Base-by-base conservation (phyloP, 2,888 invertebrate species). In the Imbricaverruca yamaguchii region DNA sequence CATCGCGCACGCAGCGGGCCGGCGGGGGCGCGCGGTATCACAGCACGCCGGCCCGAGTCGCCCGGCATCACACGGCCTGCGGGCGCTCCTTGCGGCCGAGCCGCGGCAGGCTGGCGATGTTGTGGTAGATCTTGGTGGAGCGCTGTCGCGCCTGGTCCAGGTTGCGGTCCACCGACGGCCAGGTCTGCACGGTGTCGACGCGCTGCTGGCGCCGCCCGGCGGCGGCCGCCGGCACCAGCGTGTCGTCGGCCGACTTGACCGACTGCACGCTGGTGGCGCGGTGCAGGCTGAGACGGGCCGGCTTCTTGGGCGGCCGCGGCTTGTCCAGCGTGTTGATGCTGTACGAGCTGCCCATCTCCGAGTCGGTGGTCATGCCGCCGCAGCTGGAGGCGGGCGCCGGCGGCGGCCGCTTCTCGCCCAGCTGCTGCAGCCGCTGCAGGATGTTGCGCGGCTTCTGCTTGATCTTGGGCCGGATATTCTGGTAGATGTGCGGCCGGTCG, bases 241-340 rank as follows among this genome's bases (percentile, higher is more conserved):
- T 23, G 23, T 57, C 79, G 23, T 23, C 23, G 13, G 79, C 79
- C 57, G 79, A 57, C 57, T 23, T 12, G 23, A 79, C 12, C 12
- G 57, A 57, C 77, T 83, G 83, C 25, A 83, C 81, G 81, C 94
- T 94, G 83, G 93, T 91, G 0, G 95, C 93, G 85, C 94, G 91
- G 86, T 95, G 95, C 80, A 95, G 87, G 0, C 94, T 95, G 69
- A 95, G 88, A 15, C 95, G 89, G 80, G 94, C 87, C 0, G 95
- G 95, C 86, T 95, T 95, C 85, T 94, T 93, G 39, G 95, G 95
- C 9, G 95, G 95, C 21, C 92, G 92, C 0, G 94, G 94, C 55
- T 21, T 39, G 55, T 74, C 55, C 53, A 74, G 74, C 53, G 74
- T 74, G 69, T 53, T 69, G 69, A 69, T 53, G 69, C 69, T 69